Conservation (phyloP, 2,113 vertebrate genomes). For the Numenius arquata region DNA sequence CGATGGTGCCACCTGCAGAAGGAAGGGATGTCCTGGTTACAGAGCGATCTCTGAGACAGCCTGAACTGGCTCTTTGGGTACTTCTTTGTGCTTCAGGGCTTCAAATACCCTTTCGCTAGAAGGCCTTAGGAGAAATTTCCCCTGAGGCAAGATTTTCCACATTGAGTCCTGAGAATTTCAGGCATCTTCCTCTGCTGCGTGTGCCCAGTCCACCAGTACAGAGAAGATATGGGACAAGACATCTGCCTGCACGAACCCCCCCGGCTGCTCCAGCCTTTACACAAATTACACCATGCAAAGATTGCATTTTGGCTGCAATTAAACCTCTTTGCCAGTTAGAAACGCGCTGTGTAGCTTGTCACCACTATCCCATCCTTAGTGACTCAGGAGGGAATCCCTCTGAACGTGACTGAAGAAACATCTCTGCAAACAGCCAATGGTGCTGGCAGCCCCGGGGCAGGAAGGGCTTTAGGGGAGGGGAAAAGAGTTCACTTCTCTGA, state of each 20-base stretch:
- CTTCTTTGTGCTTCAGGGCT: neutral
- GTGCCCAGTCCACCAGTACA: accelerated
- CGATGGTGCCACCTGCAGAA: accelerated
- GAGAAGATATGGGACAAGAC: neutral
- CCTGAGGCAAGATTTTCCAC: neutral
- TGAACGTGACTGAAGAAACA: accelerated
- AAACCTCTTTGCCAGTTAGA: neutral
- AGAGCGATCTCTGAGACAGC: neutral
- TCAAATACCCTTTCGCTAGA: neutral
- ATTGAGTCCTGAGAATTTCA: neutral
- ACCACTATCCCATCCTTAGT: accelerated
- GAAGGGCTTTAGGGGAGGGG: accelerated
- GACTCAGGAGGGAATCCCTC: accelerated
- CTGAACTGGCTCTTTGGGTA: neutral
- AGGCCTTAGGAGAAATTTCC: neutral
- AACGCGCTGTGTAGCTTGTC: neutral
- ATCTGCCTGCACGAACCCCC: neutral
- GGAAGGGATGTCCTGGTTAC: accelerated
- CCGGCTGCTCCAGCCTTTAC: neutral
- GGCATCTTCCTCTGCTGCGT: neutral
- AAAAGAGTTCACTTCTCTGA: neutral
- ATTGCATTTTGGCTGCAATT: neutral
- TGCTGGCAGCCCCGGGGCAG: neutral
- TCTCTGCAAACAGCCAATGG: neutral
- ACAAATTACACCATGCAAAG: neutral